These are phyloP conservation scores for Chlamydotis undulata DNA, from an alignment of 2,113 vertebrate genomes.

Conservation along the genomic window DNA sequence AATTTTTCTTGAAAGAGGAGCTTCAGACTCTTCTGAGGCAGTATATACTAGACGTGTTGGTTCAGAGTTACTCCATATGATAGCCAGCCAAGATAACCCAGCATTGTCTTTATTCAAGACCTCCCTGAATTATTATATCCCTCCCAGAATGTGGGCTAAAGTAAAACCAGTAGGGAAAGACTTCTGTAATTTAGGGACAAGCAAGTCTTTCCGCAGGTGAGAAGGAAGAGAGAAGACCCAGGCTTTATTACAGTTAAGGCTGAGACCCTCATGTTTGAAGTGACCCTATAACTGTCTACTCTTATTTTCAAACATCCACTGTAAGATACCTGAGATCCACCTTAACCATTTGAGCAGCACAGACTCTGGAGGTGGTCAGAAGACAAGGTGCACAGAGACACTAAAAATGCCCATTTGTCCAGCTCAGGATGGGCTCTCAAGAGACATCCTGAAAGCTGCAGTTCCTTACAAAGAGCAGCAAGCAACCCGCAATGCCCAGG, in stretches of 20 bases:
- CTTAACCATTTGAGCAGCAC: background rate
- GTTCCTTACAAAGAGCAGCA: background rate
- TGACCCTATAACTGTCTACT: background rate
- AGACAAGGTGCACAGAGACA: background rate
- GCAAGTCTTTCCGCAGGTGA: background rate
- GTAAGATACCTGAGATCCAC: background rate
- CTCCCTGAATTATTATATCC: background rate
- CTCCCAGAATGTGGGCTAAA: background rate
- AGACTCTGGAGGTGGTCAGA: background rate
- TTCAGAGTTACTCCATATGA: background rate
- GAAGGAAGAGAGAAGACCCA: background rate
- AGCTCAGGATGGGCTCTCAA: background rate
- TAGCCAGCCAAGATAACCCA: background rate
- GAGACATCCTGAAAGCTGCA: background rate
- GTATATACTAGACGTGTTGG: background rate
- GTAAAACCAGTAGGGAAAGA: background rate
- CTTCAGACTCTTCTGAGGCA: background rate
- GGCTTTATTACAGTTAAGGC: background rate
- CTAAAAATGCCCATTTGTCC: fast-evolving
- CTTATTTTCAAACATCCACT: background rate
- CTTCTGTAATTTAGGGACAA: background rate
- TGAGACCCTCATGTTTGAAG: background rate
- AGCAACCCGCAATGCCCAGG: background rate
- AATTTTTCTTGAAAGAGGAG: background rate
- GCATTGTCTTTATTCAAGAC: background rate